These are phyloP conservation scores for Rhodeus uyekii DNA, from an alignment of 2,797 vertebrate species.

Conservation along the genomic window DNA sequence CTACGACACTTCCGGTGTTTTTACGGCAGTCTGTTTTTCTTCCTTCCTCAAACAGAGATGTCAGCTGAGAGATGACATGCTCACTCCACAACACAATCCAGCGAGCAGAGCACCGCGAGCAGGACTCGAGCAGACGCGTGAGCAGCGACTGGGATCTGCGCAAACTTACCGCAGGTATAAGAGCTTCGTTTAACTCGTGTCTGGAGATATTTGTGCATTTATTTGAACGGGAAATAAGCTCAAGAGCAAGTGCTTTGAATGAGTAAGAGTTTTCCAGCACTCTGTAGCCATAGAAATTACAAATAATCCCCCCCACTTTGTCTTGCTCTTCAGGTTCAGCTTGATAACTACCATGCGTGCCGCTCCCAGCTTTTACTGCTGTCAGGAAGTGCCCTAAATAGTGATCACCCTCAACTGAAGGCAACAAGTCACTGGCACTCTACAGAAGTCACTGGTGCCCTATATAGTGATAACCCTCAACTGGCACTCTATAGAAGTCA, in stretches of 20 bases:
- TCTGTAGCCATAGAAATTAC: background rate
- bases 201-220: background rate
- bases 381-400: conserved; percentile 20
- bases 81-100: background rate
- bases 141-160: background rate
- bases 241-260: background rate
- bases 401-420: background rate
- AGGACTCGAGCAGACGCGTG: background rate
- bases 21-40: conserved; percentile 59
- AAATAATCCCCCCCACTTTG: background rate
- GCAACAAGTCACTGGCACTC: too few relatives aligned
- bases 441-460: too few relatives aligned
- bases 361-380: conserved; percentile 23
- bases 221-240: background rate
- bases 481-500: too few relatives aligned
- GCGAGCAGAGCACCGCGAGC: background rate
- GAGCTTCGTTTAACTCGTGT: background rate
- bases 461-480: too few relatives aligned
- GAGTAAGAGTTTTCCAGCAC: background rate
- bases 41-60: conserved; percentile 63
- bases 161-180: background rate
- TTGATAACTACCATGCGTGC: background rate
- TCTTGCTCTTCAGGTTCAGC: background rate
- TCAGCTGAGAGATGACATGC: conserved; percentile 50
- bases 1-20: conserved; percentile 67